Evolutionary conservation across 2,888 invertebrate species (phyloP).

Genomic region (Ophonus ardosiacus): DNA sequence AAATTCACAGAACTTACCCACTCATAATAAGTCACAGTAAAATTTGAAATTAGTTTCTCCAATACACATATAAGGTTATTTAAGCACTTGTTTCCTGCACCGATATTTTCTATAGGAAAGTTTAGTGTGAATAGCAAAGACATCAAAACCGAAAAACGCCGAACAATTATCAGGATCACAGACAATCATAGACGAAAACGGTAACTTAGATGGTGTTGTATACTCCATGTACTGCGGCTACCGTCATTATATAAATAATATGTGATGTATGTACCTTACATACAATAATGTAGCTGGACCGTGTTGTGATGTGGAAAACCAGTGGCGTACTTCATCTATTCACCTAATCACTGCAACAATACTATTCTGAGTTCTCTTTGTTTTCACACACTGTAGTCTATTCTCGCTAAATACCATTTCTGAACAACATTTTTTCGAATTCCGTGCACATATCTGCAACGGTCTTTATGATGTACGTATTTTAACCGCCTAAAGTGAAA

Average conservation of each 20-base stretch:
- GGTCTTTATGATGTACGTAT: not conserved
- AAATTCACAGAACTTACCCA: conserved; percentile 29
- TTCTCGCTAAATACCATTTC: not conserved
- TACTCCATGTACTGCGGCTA: conserved; percentile 61
- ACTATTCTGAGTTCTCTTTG: not conserved
- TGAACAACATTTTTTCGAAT: not conserved
- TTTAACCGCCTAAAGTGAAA: conserved; percentile 14
- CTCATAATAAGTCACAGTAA: conserved; percentile 47
- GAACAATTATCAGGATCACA: conserved; percentile 49
- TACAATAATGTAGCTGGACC: conserved; percentile 34
- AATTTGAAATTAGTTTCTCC: conserved; percentile 52
- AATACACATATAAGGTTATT: conserved; percentile 56
- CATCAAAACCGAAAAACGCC: conserved; percentile 44
- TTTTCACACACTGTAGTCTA: not conserved
- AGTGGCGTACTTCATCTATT: conserved; percentile 53
- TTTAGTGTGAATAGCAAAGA: conserved; percentile 20
- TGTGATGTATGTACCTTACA: conserved; percentile 54
- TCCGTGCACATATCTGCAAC: not conserved
- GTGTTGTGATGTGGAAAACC: conserved; percentile 7
- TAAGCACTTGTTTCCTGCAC: conserved; percentile 52
- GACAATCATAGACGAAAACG: conserved; percentile 61
- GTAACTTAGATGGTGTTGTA: conserved; percentile 46
- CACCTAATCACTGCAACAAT: not conserved
- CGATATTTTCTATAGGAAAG: conserved; percentile 19
- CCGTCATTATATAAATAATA: conserved; percentile 63